These are phyloP conservation scores for Alcedo quadribrachys DNA, from an alignment of 2,797 vertebrate genomes.

Conservation along the genomic window DNA sequence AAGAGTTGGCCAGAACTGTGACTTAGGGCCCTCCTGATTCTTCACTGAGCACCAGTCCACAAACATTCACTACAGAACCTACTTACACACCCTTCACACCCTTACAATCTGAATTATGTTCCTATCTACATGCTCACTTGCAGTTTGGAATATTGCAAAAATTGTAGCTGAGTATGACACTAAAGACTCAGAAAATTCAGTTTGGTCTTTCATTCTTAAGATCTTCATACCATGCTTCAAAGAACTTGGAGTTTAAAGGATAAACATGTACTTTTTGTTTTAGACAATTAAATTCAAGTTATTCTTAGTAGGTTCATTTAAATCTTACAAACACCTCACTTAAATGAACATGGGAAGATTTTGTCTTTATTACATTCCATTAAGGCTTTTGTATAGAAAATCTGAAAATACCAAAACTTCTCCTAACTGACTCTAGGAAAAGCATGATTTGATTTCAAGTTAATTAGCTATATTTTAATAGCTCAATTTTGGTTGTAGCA, in stretches of 20 bases:
- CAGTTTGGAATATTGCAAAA: background rate
- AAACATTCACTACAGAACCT: background rate
- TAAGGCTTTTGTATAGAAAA: background rate
- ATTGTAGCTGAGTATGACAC: background rate
- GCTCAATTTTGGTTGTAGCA: background rate
- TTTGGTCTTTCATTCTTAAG: background rate
- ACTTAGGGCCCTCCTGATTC: background rate
- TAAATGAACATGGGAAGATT: background rate
- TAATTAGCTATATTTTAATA: background rate
- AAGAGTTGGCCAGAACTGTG: background rate
- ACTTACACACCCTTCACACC: background rate
- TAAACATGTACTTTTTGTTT: background rate
- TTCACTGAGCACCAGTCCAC: background rate
- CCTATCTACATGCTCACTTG: background rate
- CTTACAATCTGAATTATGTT: background rate
- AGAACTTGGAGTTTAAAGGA: background rate
- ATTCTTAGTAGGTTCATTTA: background rate
- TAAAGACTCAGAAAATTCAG: background rate
- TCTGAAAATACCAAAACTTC: background rate
- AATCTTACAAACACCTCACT: background rate
- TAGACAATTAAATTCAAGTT: background rate
- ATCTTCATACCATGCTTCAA: background rate
- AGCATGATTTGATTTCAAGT: background rate
- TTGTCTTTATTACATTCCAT: background rate
- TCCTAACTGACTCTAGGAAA: background rate